A percentile compares a stretch with the other conserved stretches of the same genome.
These are phyloP conservation scores for Microchrysa polita DNA, from an alignment of 2,888 invertebrate species.

Conservation along the genomic window DNA sequence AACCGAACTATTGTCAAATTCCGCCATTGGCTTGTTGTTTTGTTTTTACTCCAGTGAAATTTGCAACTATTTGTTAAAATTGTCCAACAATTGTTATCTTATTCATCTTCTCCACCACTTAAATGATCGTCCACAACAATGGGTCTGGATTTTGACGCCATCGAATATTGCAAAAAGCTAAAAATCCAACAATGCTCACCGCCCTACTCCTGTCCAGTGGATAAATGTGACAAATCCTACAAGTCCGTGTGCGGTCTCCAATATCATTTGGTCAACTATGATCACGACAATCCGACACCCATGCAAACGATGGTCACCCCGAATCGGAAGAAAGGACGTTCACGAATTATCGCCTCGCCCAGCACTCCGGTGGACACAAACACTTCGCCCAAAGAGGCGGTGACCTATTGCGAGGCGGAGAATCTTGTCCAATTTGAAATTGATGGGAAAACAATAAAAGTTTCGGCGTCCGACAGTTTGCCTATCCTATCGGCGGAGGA, in stretches of 20 bases:
- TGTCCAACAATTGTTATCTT: background rate
- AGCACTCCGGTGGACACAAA: constrained; percentile 62
- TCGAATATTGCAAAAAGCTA: constrained; percentile 85
- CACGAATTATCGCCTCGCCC: constrained; percentile 67
- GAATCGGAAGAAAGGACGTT: constrained; percentile 71
- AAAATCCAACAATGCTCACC: constrained; percentile 71
- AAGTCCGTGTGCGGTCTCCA: constrained; percentile 88
- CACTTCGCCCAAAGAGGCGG: constrained; percentile 72
- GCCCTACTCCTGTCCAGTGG: constrained; percentile 87
- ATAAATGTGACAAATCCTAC: constrained; percentile 85
- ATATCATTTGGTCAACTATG: constrained; percentile 85
- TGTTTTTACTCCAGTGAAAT: constrained; percentile 27
- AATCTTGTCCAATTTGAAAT: constrained; percentile 87
- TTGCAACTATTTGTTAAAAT: background rate
- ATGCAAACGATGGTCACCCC: constrained; percentile 71
- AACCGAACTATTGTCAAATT: constrained; percentile 13
- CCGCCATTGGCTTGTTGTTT: constrained; percentile 33
- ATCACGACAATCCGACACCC: constrained; percentile 81
- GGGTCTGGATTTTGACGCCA: constrained; percentile 87
- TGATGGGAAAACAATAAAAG: constrained; percentile 79
- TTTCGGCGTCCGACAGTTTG: constrained; percentile 72
- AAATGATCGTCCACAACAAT: constrained; percentile 61
- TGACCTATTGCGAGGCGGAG: constrained; percentile 86
- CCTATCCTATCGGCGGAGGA: constrained; percentile 77
- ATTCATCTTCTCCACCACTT: background rate